Conservation (phyloP, 2,888 invertebrate genomes). For the Bellardia pandia region DNA sequence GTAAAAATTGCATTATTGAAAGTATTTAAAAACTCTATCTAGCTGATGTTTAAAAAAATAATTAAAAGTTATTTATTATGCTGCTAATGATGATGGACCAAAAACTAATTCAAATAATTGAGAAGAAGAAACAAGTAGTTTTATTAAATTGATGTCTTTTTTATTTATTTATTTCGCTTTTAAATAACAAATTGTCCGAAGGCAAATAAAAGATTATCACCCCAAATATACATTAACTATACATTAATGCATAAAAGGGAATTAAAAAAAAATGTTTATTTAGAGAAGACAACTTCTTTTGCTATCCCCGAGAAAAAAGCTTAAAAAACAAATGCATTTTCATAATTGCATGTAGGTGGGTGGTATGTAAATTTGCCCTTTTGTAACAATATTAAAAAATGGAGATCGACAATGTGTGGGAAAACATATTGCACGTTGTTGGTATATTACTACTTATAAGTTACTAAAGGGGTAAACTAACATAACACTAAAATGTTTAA, state of each 20-base stretch:
- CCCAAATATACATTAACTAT: slow-evolving; percentile 62
- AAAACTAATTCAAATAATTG: slow-evolving; percentile 50
- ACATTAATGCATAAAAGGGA: slow-evolving; percentile 47
- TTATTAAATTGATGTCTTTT: not conserved
- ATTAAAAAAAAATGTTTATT: slow-evolving; percentile 36
- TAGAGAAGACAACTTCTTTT: slow-evolving; percentile 4
- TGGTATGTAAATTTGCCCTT: not conserved
- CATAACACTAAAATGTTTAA: slow-evolving; percentile 6
- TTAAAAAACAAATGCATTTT: slow-evolving; percentile 2
- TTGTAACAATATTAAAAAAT: slow-evolving; percentile 2
- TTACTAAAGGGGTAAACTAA: not conserved
- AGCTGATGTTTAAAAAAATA: slow-evolving; percentile 50
- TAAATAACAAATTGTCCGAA: slow-evolving; percentile 66
- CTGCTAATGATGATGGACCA: slow-evolving; percentile 40
- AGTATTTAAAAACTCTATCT: slow-evolving; percentile 47
- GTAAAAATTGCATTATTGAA: slow-evolving; percentile 51
- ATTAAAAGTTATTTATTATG: slow-evolving; percentile 42
- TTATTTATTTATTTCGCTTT: not conserved
- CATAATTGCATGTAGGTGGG: not conserved
- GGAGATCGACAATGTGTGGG: slow-evolving; percentile 45
- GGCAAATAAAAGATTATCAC: slow-evolving; percentile 69
- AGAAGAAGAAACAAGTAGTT: slow-evolving; percentile 33
- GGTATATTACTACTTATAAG: not conserved
- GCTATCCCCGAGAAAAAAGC: not conserved
- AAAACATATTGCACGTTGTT: slow-evolving; percentile 59